Base-by-base conservation (phyloP, 2,888 invertebrate species). In the Tillus elongatus region DNA sequence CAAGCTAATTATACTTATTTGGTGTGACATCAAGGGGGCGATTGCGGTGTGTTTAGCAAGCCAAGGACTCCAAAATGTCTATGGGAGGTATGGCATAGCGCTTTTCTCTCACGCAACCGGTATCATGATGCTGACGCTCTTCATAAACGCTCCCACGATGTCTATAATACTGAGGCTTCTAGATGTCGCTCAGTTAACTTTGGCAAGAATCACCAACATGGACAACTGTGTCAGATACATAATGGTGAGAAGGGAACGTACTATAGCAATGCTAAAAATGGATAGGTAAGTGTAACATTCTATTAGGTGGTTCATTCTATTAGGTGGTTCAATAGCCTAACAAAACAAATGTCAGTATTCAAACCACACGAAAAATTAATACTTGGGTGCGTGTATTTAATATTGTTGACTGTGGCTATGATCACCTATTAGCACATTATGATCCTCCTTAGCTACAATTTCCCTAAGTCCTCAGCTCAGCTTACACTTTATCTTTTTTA, bases 231-330 rank as follows among this genome's bases (percentile, higher is more conserved):
- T 19, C 6, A 19, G n/a, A n/a, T 19, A 19, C n/a, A 19, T 19
- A 19, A 8, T 19, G n/a, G 24, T n/a, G 6, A 19, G 24, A 19
- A 6, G 24, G 24, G 24, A 19, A 19, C 6, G 24, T 19, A 19
- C 6, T 19, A 19, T 19, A 6, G 24, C 6, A 6, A 19, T 19
- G 24, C n/a, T 19, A n/a, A 19, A 19, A n/a, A 19, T 19, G 24
- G 24, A 19, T n/a, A 19, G 24, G 24, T 19, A n/a, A n/a, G n/a
- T n/a, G n/a, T n/a, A 19, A 19, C 24, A 19, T 19, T 19, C n/a
- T 19, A 19, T n/a, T n/a, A n/a, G n/a, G n/a, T n/a, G n/a, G n/a
- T n/a, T n/a, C n/a, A n/a, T n/a, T n/a, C n/a, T n/a, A n/a, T n/a
- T n/a, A n/a, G n/a, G n/a, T n/a, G n/a, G n/a, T n/a, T n/a, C n/a